Evolutionary conservation across 2,797 vertebrate species (phyloP).

Genomic region (Lacerta agilis): DNA sequence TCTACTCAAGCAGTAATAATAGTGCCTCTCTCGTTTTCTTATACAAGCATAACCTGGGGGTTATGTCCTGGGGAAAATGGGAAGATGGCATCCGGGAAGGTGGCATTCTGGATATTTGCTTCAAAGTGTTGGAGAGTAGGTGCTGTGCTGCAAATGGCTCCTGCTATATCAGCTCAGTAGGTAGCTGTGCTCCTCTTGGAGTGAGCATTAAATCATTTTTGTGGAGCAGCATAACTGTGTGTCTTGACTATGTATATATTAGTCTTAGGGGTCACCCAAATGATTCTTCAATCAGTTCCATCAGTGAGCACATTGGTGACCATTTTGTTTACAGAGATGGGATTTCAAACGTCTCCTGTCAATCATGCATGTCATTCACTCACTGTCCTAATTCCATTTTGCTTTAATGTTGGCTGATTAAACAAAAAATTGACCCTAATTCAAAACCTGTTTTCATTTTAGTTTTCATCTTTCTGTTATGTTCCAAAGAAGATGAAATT

Average conservation of each 20-base stretch:
- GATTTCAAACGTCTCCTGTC: conserved; percentile 74
- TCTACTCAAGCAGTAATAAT: background rate
- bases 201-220: background rate
- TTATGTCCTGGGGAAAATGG: no score
- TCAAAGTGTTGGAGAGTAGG: no score
- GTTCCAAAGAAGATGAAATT: conserved; percentile 76
- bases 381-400: conserved; percentile 72
- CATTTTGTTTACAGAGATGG: conserved; percentile 72
- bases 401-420: conserved; percentile 77
- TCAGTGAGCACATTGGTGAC: conserved; percentile 67
- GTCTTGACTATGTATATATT: background rate
- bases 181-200: background rate
- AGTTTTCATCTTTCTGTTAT: conserved; percentile 77
- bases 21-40: background rate
- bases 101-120: no score
- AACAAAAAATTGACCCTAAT: conserved; percentile 74
- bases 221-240: background rate
- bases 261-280: background rate
- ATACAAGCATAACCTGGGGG: background rate
- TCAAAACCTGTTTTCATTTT: conserved; percentile 78
- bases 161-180: background rate
- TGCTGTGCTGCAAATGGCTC: background rate
- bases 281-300: conserved; percentile 67
- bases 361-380: conserved; percentile 72
- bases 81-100: no score